Evolutionary conservation across 2,113 vertebrate genomes (phyloP).

Genomic region (Pipra filicauda): DNA sequence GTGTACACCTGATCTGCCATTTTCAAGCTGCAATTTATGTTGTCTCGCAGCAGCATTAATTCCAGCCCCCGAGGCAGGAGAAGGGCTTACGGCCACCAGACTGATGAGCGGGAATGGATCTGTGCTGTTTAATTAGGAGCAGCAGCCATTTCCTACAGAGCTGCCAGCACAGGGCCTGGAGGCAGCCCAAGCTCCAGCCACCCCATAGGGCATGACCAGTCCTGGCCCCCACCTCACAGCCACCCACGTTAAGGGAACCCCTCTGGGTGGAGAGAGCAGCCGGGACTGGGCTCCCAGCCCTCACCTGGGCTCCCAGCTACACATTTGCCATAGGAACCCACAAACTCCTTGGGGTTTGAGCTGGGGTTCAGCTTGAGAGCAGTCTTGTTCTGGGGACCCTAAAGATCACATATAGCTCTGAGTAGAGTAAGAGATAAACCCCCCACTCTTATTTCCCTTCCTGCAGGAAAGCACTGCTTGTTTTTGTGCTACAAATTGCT

Average conservation of each 20-base stretch:
- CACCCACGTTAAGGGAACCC: neutral
- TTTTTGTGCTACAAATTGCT: neutral
- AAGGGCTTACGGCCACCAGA: neutral
- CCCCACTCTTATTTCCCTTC: neutral
- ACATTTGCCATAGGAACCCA: neutral
- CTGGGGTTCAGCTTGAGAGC: rapidly evolving
- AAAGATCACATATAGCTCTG: neutral
- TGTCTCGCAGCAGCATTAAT: neutral
- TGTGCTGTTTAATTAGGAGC: neutral
- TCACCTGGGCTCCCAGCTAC: neutral
- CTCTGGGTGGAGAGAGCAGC: neutral
- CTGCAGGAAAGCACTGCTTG: neutral
- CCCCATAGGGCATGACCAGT: neutral
- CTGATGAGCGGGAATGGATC: neutral
- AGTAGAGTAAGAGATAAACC: neutral
- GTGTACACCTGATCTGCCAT: neutral
- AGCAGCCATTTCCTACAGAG: neutral
- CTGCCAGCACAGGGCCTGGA: rapidly evolving
- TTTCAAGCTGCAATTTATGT: neutral
- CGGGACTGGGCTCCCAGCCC: neutral
- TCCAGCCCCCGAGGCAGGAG: neutral
- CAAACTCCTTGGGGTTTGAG: neutral
- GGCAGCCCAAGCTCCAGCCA: neutral
- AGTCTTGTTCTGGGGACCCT: neutral
- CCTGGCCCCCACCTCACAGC: rapidly evolving